These are phyloP conservation scores for Bombus sylvicola DNA, from an alignment of 1,140 invertebrate genomes.

Conservation along the genomic window DNA sequence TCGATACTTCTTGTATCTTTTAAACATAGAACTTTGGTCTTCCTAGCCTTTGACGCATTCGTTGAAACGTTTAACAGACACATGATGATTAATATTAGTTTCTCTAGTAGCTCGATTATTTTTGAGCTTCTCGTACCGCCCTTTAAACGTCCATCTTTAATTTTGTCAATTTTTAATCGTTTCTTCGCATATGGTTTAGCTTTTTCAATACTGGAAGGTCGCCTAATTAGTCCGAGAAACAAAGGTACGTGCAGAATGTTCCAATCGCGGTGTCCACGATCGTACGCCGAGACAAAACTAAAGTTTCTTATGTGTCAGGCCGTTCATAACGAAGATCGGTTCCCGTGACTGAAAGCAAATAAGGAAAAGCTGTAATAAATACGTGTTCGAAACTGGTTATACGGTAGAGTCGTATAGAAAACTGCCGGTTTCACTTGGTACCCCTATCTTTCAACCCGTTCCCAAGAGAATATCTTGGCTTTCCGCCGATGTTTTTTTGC, in stretches of 20 bases:
- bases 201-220: not conserved
- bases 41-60: not conserved
- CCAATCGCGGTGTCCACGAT: not conserved
- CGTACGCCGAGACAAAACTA: not conserved
- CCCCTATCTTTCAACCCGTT: constrained; percentile 27
- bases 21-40: too few relatives aligned
- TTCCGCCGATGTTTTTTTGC: not conserved
- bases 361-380: constrained; percentile 55
- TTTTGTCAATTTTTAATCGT: not conserved
- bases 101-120: not conserved
- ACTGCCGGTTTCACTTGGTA: constrained; percentile 49
- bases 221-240: not conserved
- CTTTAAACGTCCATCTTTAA: too few relatives aligned
- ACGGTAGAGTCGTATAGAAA: constrained; percentile 28
- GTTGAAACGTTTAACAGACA: not conserved
- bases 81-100: not conserved
- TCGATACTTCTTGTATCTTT: not conserved
- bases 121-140: too few relatives aligned
- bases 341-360: constrained; percentile 43
- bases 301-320: not conserved
- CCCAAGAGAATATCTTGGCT: constrained; percentile 36
- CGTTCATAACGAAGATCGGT: constrained; percentile 44
- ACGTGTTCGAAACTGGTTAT: constrained; percentile 46
- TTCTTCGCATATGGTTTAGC: not conserved
- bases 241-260: not conserved